Conservation (phyloP, 2,113 vertebrate genomes). For the Pantherophis guttatus region DNA sequence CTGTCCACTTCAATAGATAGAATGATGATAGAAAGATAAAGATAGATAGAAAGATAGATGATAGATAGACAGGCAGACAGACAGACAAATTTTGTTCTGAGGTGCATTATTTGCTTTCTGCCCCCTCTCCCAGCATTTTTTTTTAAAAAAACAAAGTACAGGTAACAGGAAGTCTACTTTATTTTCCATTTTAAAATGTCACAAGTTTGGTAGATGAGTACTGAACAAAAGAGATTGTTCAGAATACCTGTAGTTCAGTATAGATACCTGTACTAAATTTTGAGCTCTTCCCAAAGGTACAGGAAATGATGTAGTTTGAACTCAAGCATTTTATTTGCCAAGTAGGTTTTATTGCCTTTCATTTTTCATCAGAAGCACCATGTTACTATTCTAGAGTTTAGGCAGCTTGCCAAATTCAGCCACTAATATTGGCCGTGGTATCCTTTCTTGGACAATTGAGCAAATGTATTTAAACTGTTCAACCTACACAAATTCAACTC, state of each 20-base stretch:
- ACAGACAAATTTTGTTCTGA: neutral
- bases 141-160: neutral
- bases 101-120: neutral
- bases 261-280: neutral
- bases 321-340: neutral
- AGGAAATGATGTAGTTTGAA: neutral
- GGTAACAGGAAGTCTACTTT: neutral
- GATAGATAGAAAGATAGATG: neutral
- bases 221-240: neutral
- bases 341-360: neutral
- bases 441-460: neutral
- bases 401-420: neutral
- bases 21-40: neutral
- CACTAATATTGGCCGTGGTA: neutral
- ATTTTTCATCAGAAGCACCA: neutral
- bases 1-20: neutral
- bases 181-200: neutral
- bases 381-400: neutral
- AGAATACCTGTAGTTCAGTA: neutral
- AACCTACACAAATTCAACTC: neutral
- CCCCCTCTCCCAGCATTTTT: neutral
- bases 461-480: neutral
- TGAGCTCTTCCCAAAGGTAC: neutral
- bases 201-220: neutral
- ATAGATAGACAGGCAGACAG: neutral